phyloP scores from a whole-genome alignment of 2,888 invertebrate species.

The Hetaerina titia region DNA sequence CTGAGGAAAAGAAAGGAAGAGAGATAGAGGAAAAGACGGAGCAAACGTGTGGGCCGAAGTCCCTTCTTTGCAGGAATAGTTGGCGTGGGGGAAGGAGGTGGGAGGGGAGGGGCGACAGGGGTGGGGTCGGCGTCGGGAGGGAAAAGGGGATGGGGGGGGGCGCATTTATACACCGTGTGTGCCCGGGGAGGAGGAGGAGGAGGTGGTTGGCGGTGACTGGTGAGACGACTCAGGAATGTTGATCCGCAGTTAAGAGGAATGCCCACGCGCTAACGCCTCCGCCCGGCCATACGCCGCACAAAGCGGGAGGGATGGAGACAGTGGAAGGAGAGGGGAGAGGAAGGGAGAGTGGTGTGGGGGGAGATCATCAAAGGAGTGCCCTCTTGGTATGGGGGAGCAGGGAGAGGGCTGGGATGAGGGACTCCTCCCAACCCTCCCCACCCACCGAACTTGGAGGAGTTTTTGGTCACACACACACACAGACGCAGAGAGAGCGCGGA shows the following conservation, averaged over 20 bases:
- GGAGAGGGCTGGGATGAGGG: background rate
- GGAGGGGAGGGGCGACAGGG: background rate
- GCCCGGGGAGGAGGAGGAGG: background rate
- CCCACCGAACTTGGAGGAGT: constrained; percentile 5
- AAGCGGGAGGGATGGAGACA: background rate
- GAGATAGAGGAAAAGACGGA: background rate
- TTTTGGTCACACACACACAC: background rate
- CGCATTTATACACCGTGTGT: background rate
- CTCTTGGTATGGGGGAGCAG: background rate
- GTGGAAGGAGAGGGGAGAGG: background rate
- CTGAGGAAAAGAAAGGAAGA: background rate
- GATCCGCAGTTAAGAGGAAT: constrained; percentile 62
- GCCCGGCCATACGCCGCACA: constrained; percentile 48
- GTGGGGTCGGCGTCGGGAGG: background rate
- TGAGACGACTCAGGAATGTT: constrained; percentile 51
- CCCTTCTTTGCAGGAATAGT: background rate
- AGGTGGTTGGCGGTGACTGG: constrained; percentile 34
- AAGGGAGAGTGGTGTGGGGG: background rate
- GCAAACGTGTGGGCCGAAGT: constrained; percentile 1
- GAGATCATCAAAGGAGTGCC: constrained; percentile 36
- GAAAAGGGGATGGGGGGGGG: background rate
- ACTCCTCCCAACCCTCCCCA: background rate
- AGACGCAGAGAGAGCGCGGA: background rate
- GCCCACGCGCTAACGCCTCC: constrained; percentile 53
- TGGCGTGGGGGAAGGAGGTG: background rate